Base-by-base conservation (phyloP, 2,888 invertebrate species). In the Andricus curvator region DNA sequence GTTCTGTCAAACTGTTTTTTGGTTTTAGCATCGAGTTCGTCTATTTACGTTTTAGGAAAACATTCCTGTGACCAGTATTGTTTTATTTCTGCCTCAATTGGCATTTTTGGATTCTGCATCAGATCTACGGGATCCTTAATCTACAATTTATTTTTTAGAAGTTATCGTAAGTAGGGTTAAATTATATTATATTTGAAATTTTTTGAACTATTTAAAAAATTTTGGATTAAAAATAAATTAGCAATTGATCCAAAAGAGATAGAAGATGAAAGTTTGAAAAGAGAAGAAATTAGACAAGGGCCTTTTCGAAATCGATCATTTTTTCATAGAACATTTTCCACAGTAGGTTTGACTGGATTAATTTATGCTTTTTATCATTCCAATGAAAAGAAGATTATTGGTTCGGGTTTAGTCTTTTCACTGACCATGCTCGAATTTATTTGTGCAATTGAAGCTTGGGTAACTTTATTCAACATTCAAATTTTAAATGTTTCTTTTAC, bases 181-280 rank as follows among this genome's bases (percentile, higher is more conserved):
- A 13, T 44, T 44, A 44, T 15, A 4, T 44, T 15, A 15, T 44
- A 44, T 44, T 48, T 17, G 2, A 11, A 56, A n/a, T n/a, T 15
- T n/a, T 67, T 74, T 15, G 15, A 51, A 76, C 66, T 29, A 44
- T 41, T 60, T 68, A 1, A 11, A 11, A 22, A 22, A 11, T 9
- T 60, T 60, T 4, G 4, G 13, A 2, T n/a, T 17, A 44, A 17
- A 20, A 51, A 65, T 68, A 48, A 60, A 29, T 22, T 68, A 89
- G 90, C 86, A 15, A 83, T 89, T n/a, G 86, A 89, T 81, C 88
- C 88, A 6, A 66, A 84, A 33, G 44, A 83, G 41, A 88, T 89
- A 9, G 83, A 84, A 20, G 65, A 86, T 15, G 88, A 89, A 74
- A 83, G 85, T 9, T 37, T 80, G 37, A 79, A 64, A 66, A 80